These are phyloP conservation scores for Lasius platythorax DNA, from an alignment of 2,888 invertebrate genomes.

Conservation along the genomic window DNA sequence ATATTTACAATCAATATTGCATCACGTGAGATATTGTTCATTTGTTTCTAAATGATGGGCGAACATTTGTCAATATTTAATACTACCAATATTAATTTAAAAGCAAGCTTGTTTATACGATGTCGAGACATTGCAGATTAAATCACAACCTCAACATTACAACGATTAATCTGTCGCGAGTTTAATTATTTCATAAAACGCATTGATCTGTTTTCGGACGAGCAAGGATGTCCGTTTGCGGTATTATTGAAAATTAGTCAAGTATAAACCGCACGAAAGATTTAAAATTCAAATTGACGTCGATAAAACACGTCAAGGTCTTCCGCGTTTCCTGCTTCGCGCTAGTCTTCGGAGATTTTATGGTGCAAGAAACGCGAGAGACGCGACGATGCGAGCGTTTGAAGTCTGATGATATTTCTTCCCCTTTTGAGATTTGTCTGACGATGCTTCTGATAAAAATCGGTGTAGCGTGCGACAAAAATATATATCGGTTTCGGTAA, in stretches of 20 bases:
- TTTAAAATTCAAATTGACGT: slow-evolving; percentile 78
- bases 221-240: slow-evolving; percentile 13
- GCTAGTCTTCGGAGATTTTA: slow-evolving; percentile 64
- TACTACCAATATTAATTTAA: slow-evolving; percentile 41
- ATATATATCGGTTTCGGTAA: slow-evolving; percentile 19
- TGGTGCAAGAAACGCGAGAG: slow-evolving; percentile 71
- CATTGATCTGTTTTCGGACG: slow-evolving; percentile 33
- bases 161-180: slow-evolving; percentile 51
- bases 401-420: slow-evolving; percentile 69
- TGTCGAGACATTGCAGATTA: slow-evolving; percentile 49
- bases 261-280: slow-evolving; percentile 69
- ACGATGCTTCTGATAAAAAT: slow-evolving; percentile 60
- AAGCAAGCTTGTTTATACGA: slow-evolving; percentile 26
- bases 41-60: slow-evolving; percentile 50
- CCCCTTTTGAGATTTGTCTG: slow-evolving; percentile 56
- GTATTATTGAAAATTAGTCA: slow-evolving; percentile 71
- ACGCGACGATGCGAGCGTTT: slow-evolving; percentile 63
- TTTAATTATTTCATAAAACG: slow-evolving; percentile 54
- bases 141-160: slow-evolving; percentile 35
- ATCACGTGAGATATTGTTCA: slow-evolving; percentile 40
- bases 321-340: slow-evolving; percentile 46
- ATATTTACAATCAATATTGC: slow-evolving; percentile 33
- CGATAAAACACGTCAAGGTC: slow-evolving; percentile 68
- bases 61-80: slow-evolving; percentile 42
- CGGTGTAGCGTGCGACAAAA: slow-evolving; percentile 51